A percentile compares a stretch with the other conserved stretches of the same genome.
Evolutionary conservation across 2,888 invertebrate species (phyloP).

Genomic region (Maniola hyperantus): DNA sequence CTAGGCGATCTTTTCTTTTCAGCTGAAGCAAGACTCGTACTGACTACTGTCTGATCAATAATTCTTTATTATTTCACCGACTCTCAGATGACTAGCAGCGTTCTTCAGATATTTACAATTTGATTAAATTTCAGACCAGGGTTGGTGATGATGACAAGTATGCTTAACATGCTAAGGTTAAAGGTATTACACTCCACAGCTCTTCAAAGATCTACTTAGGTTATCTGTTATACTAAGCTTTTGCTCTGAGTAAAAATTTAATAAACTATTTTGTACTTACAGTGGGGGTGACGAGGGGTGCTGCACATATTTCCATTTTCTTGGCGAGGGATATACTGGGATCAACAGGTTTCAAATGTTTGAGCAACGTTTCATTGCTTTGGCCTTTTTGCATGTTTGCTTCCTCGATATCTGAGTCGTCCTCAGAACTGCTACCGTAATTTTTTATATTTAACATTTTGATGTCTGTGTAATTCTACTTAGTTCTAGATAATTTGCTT

Average conservation of each 20-base stretch:
- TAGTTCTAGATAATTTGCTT: neutral
- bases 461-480: neutral
- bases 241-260: neutral
- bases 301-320: constrained; percentile 88
- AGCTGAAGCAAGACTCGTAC: no score
- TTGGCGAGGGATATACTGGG: constrained; percentile 84
- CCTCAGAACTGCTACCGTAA: constrained; percentile 89
- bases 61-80: no score
- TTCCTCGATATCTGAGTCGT: constrained; percentile 82
- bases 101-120: no score
- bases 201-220: no score
- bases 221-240: neutral
- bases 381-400: constrained; percentile 63
- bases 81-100: no score
- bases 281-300: constrained; percentile 92
- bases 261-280: constrained; percentile 67
- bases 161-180: no score
- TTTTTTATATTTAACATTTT: constrained; percentile 88
- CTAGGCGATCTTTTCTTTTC: no score
- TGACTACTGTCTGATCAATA: no score
- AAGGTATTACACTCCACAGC: no score
- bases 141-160: no score
- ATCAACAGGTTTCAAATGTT: constrained; percentile 82
- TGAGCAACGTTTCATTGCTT: constrained; percentile 68
- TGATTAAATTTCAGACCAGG: no score